A percentile compares a stretch with the other conserved stretches of the same genome.
Evolutionary conservation across 2,113 vertebrate genomes (phyloP).

Genomic region (Irena cyanogastra): DNA sequence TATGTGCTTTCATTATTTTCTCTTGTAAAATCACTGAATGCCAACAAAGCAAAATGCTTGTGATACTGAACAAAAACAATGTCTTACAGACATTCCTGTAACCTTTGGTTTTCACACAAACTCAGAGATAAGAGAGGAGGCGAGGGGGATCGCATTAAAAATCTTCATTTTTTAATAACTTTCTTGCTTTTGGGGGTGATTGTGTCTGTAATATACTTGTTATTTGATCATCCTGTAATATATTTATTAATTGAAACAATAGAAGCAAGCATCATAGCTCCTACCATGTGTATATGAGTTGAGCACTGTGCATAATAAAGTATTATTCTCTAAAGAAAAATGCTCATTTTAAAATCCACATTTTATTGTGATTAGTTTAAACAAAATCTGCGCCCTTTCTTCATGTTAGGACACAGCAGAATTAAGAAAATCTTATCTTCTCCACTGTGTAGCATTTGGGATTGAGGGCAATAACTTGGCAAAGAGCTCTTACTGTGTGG

Average conservation of each 20-base stretch:
- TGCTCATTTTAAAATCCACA: background rate
- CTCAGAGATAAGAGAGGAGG: background rate
- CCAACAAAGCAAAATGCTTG: background rate
- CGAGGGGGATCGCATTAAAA: background rate
- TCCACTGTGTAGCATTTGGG: background rate
- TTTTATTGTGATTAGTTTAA: background rate
- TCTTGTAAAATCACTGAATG: constrained; percentile 49
- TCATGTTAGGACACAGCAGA: background rate
- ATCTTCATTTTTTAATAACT: background rate
- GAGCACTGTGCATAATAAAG: background rate
- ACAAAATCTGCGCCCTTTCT: background rate
- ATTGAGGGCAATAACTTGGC: background rate
- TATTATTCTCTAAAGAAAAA: background rate
- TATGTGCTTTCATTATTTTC: constrained; percentile 52
- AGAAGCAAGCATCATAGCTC: background rate
- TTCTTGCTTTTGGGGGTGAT: background rate
- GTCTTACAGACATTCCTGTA: background rate
- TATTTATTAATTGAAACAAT: background rate
- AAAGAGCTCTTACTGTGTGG: background rate
- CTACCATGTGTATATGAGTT: background rate
- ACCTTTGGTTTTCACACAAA: background rate
- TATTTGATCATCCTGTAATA: background rate
- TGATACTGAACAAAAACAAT: constrained; percentile 3
- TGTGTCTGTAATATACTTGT: background rate
- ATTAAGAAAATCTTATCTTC: background rate